phyloP scores from a whole-genome alignment of 2,113 vertebrate species.

The Thalassarche chlororhynchos region DNA sequence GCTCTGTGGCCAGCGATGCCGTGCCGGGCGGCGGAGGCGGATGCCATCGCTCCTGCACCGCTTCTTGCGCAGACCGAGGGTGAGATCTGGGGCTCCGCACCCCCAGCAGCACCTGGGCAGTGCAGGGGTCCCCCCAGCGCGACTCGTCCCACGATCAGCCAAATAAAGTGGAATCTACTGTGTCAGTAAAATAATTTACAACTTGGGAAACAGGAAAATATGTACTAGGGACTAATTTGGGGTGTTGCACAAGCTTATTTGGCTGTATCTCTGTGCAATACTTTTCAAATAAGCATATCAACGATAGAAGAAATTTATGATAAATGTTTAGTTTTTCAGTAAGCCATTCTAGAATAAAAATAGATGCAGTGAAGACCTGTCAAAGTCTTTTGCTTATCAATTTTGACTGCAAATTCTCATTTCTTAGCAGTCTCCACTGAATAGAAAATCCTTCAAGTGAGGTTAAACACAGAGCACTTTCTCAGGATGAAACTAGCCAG shows the following conservation, averaged over 20 bases:
- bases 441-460: slow-evolving; percentile 22
- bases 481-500: neutral
- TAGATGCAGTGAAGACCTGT: neutral
- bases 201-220: neutral
- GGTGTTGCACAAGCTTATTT: no score
- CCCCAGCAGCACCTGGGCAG: accelerated
- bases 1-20: accelerated
- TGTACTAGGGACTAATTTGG: neutral
- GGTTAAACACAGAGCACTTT: neutral
- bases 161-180: neutral
- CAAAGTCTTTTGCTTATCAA: neutral
- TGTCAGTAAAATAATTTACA: neutral
- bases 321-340: neutral
- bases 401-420: neutral
- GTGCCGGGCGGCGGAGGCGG: accelerated
- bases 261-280: accelerated
- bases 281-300: neutral
- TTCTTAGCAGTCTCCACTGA: neutral
- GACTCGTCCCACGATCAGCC: accelerated
- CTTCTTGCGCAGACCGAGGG: accelerated
- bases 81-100: neutral
- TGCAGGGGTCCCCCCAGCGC: neutral
- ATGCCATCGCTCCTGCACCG: accelerated
- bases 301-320: neutral
- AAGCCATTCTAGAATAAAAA: neutral